Evolutionary conservation across 2,888 invertebrate species (phyloP).

Genomic region (Melipona beecheii): DNA sequence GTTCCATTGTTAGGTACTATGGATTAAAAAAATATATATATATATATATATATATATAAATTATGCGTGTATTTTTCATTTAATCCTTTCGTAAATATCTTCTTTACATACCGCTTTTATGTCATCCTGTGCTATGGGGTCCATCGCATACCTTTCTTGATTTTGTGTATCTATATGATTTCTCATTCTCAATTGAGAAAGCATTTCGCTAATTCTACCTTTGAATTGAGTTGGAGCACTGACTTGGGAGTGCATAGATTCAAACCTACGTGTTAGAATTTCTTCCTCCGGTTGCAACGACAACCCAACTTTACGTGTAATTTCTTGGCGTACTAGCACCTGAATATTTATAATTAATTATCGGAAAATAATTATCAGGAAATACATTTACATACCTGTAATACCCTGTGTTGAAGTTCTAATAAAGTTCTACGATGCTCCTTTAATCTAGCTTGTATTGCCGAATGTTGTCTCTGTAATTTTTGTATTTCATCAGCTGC

Average conservation of each 20-base stretch:
- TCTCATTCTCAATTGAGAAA: conserved; percentile 93
- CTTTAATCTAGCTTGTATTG: conserved; percentile 91
- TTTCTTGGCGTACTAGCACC: conserved; percentile 95
- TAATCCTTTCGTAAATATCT: background rate
- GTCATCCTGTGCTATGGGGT: conserved; percentile 86
- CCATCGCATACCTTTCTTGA: conserved; percentile 92
- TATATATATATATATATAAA: background rate
- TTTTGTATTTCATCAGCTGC: conserved; percentile 91
- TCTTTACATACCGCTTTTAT: conserved; percentile 85
- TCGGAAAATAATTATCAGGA: conserved; percentile 25
- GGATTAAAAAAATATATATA: conserved; percentile 49
- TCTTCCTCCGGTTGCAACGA: conserved; percentile 96
- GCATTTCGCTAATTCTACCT: conserved; percentile 95
- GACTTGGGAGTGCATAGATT: conserved; percentile 93
- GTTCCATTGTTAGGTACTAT: conserved; percentile 93
- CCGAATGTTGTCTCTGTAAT: conserved; percentile 92
- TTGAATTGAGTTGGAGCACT: conserved; percentile 97
- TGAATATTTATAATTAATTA: conserved; percentile 77
- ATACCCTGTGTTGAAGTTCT: conserved; percentile 92
- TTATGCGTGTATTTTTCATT: background rate
- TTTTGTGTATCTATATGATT: conserved; percentile 86
- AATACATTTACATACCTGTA: conserved; percentile 86
- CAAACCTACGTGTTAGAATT: conserved; percentile 92
- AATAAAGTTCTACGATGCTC: conserved; percentile 93
- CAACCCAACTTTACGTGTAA: conserved; percentile 93